Base-by-base conservation (phyloP, 2,888 invertebrate species). In the Sinotaia quadrata region DNA sequence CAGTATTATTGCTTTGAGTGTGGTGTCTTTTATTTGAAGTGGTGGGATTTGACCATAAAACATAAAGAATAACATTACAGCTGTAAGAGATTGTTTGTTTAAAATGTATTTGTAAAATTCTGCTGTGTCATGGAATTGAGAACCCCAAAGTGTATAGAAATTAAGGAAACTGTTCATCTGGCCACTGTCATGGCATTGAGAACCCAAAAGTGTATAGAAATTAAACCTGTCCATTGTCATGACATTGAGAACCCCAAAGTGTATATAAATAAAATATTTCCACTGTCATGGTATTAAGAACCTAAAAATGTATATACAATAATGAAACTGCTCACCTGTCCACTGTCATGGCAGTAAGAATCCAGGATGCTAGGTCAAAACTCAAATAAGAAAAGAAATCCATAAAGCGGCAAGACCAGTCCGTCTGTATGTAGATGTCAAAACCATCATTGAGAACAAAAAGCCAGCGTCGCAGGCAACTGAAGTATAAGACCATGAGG, bases 151-250 rank as follows among this genome's bases (percentile, higher is more conserved):
- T n/a, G n/a, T n/a, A n/a, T n/a, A n/a, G n/a, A n/a, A n/a, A n/a
- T n/a, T n/a, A n/a, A n/a, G n/a, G n/a, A n/a, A n/a, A n/a, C n/a
- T 24, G 24, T 52, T 41, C 29, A 72, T 33, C 84, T 60, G 60
- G 84, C 84, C 8, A 81, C 71, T 8, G 84, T 85, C 84, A 85
- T 83, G 18, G 78, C 78, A 57, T 83, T 83, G 5, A 84, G 71
- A n/a, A 81, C 71, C 84, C 84, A 84, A n/a, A n/a, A n/a, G n/a
- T n/a, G n/a, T n/a, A n/a, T n/a, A n/a, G n/a, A n/a, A n/a, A n/a
- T n/a, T n/a, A n/a, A n/a, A 72, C 34, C 84, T 60, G 60, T 85
- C 84, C 8, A 81, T 72, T 8, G 84, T 85, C 84, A 85, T 83
- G 18, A 78, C 78, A 57, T 83, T 83, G 5, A 84, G 71, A n/a